Evolutionary conservation across 2,797 vertebrate species (phyloP).

Genomic region (Pseudopleuronectes americanus): DNA sequence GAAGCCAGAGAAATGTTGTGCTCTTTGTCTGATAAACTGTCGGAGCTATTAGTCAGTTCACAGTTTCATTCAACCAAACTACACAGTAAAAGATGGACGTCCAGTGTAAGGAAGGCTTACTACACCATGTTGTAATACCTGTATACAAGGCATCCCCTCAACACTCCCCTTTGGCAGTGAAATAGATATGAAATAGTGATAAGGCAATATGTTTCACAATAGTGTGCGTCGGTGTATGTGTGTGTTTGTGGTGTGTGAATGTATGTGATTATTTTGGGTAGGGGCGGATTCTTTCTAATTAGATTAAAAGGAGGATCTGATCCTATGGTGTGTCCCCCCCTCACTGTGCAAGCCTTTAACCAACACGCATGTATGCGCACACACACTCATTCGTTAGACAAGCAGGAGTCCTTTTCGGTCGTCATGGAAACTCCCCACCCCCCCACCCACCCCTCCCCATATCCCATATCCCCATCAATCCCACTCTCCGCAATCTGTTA

Average conservation of each 20-base stretch:
- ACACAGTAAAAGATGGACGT: background rate
- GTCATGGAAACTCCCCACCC: conserved; percentile 77
- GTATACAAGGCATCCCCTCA: conserved; percentile 17
- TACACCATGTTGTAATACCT: conserved; percentile 23
- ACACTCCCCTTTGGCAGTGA: conserved; percentile 52
- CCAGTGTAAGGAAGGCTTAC: conserved; percentile 6
- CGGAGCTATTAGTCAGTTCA: background rate
- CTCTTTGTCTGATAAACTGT: background rate
- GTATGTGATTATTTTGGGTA: background rate
- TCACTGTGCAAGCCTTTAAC: conserved; percentile 49
- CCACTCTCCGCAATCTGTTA: conserved; percentile 77
- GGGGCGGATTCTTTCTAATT: conserved; percentile 21
- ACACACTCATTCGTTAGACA: conserved; percentile 37
- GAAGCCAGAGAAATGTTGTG: background rate
- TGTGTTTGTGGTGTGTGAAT: conserved; percentile 23
- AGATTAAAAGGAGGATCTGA: conserved; percentile 12
- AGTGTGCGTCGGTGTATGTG: conserved; percentile 24
- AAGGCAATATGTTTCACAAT: conserved; percentile 53
- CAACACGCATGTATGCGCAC: conserved; percentile 10
- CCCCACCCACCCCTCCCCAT: conserved; percentile 7
- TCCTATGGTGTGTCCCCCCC: conserved; percentile 61
- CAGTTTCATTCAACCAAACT: background rate
- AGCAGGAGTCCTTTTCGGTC: conserved; percentile 75
- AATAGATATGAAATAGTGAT: conserved; percentile 32
- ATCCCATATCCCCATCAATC: conserved; percentile 58